Conservation (phyloP, 2,888 invertebrate genomes). For the Syritta pipiens region DNA sequence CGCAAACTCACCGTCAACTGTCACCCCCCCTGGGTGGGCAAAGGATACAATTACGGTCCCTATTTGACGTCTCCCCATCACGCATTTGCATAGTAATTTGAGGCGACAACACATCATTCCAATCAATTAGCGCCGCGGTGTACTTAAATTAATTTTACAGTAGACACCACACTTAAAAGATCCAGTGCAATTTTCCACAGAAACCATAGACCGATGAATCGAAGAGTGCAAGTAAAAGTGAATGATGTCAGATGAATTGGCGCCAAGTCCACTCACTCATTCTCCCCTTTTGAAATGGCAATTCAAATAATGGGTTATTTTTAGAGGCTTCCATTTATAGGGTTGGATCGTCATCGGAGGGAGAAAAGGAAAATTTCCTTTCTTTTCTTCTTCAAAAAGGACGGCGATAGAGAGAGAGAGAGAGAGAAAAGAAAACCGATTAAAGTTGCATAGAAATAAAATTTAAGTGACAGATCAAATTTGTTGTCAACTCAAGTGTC, state of each 20-base stretch:
- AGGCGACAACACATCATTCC: conserved; percentile 2
- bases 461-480: no score
- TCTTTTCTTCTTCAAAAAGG: no score
- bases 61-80: no score
- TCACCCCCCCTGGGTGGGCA: no score
- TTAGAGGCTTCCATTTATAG: conserved; percentile 30
- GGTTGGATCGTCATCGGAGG: conserved; percentile 18
- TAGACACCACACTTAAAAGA: no score
- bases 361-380: conserved; percentile 6
- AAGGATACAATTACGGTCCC: no score
- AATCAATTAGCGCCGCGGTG: not conserved
- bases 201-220: not conserved
- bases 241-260: not conserved
- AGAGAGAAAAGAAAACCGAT: no score
- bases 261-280: conserved; percentile 1
- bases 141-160: not conserved
- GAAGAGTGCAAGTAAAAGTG: not conserved
- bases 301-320: conserved; percentile 10
- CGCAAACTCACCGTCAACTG: no score
- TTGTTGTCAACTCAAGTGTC: no score
- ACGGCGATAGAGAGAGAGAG: no score
- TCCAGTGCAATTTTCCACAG: not conserved
- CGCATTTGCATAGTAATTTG: conserved; percentile 4
- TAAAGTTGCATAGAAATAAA: no score
- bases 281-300: not conserved